Percentiles rank a stretch among this genome's conserved stretches.
Conservation (phyloP, 1,140 invertebrate genomes). For the Manduca sexta region DNA sequence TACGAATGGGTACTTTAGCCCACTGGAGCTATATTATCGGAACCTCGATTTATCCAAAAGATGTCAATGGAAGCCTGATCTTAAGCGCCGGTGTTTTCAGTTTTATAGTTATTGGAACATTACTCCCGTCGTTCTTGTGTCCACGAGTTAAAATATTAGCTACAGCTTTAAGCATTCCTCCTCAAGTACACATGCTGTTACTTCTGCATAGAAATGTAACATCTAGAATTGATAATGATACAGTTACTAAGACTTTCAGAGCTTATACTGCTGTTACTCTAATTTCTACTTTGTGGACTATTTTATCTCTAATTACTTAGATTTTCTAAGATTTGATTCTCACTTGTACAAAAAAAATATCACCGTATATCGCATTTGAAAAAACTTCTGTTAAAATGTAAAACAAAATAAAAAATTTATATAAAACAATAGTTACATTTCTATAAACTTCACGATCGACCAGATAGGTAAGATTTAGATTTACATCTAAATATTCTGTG, state of each 20-base stretch:
- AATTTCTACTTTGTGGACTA: slow-evolving; percentile 23
- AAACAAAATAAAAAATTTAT: no score
- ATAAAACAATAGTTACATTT: no score
- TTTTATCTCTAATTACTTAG: slow-evolving; percentile 7
- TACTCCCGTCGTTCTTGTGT: slow-evolving; percentile 24
- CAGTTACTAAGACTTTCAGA: slow-evolving; percentile 17
- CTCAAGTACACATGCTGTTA: slow-evolving; percentile 33
- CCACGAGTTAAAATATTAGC: slow-evolving; percentile 26
- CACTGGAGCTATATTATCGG: slow-evolving; percentile 39
- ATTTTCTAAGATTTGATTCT: no score
- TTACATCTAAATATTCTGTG: no score
- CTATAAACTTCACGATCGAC: no score
- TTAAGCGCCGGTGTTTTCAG: slow-evolving; percentile 20
- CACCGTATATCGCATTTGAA: no score
- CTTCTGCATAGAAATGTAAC: slow-evolving; percentile 25
- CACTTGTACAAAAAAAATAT: no score
- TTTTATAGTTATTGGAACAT: slow-evolving; percentile 23
- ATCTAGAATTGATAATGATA: slow-evolving; percentile 15
- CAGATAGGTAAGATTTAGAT: no score
- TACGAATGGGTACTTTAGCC: slow-evolving; percentile 27
- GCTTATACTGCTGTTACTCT: slow-evolving; percentile 21
- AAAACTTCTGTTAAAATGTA: no score
- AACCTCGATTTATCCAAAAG: slow-evolving; percentile 18
- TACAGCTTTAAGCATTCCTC: slow-evolving; percentile 28
- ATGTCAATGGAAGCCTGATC: slow-evolving; percentile 8